phyloP scores from a whole-genome alignment of 2,888 invertebrate genomes.

The Phorcus lineatus region DNA sequence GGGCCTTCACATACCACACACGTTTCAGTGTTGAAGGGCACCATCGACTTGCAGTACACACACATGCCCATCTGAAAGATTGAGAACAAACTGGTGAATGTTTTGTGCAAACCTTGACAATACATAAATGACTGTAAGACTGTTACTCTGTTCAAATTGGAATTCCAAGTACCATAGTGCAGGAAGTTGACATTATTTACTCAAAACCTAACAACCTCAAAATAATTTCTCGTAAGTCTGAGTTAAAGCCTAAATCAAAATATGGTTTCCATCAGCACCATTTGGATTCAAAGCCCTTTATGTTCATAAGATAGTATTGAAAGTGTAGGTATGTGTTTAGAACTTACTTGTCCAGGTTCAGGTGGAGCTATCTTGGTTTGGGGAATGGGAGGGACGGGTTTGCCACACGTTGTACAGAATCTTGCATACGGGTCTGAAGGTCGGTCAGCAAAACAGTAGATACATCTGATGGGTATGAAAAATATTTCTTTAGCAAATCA shows the following conservation, averaged over 20 bases:
- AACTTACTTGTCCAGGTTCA: constrained; percentile 69
- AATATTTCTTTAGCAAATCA: neutral
- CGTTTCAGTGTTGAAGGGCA: constrained; percentile 72
- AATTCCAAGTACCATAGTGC: no score
- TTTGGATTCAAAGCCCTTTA: no score
- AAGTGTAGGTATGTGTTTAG: no score
- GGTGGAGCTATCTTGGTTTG: constrained; percentile 69
- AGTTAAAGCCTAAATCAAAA: no score
- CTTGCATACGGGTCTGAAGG: constrained; percentile 71
- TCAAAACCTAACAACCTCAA: no score
- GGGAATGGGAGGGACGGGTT: constrained; percentile 66
- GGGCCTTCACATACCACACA: constrained; percentile 75
- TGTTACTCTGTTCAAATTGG: no score
- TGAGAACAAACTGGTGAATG: neutral
- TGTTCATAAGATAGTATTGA: no score
- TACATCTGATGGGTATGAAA: constrained; percentile 58
- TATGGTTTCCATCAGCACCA: no score
- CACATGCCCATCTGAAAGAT: constrained; percentile 72
- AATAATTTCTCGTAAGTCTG: no score
- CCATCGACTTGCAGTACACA: constrained; percentile 71
- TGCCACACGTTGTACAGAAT: constrained; percentile 73
- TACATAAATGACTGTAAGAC: no score
- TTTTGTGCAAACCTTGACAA: no score
- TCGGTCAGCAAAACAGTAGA: constrained; percentile 71
- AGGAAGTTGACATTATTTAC: no score